These are phyloP conservation scores for Tenrec ecaudatus DNA, from an alignment of 2,113 vertebrate species.

Conservation along the genomic window DNA sequence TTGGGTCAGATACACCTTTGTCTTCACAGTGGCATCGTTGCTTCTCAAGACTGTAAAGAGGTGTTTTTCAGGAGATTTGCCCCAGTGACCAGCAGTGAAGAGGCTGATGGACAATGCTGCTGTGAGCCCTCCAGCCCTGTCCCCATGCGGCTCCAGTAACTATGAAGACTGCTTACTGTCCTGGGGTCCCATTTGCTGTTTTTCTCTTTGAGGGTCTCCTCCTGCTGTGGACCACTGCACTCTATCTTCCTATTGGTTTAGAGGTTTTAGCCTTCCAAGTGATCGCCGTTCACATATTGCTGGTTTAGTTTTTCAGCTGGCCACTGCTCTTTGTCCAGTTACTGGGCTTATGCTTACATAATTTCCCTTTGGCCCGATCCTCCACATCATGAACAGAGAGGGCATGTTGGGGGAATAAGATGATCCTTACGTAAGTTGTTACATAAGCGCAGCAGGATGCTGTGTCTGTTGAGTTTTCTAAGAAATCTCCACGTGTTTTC, in stretches of 20 bases:
- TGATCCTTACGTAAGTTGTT: constrained; percentile 35
- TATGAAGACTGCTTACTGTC: too few relatives aligned
- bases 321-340: not conserved
- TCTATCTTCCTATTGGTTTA: not conserved
- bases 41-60: not conserved
- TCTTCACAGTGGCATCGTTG: not conserved
- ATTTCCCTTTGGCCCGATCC: constrained; percentile 51
- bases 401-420: not conserved
- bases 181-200: not conserved
- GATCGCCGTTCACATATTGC: rapidly evolving
- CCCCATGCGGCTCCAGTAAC: not conserved
- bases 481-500: not conserved
- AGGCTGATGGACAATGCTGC: not conserved
- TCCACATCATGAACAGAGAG: not conserved
- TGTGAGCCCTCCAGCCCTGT: not conserved
- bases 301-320: not conserved
- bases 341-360: not conserved
- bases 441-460: not conserved
- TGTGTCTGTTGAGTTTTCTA: not conserved
- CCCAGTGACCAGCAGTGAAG: not conserved
- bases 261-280: not conserved
- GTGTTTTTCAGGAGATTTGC: not conserved
- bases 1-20: not conserved
- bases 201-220: not conserved
- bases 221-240: not conserved